phyloP scores from a whole-genome alignment of 2,113 vertebrate species.

The Paramormyrops kingsleyae region DNA sequence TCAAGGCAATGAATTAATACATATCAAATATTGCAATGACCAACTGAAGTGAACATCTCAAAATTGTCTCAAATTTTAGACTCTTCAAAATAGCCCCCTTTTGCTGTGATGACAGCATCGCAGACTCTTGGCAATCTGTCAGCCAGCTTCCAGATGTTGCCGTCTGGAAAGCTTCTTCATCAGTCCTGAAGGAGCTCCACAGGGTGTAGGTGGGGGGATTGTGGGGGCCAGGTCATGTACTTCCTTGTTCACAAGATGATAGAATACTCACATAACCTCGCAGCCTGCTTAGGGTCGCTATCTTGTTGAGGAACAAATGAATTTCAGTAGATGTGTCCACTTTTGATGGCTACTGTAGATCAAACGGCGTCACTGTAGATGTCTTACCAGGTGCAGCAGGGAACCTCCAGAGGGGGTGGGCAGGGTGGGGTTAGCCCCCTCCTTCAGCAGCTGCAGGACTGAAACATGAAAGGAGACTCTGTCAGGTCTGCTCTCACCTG shows the following conservation, averaged over 20 bases:
- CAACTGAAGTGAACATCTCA: not conserved
- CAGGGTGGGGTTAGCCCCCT: slow-evolving; percentile 71
- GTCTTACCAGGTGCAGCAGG: slow-evolving; percentile 86
- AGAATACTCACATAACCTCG: not conserved
- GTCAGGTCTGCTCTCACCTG: not conserved
- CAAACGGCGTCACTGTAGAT: not conserved
- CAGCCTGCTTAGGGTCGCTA: not conserved
- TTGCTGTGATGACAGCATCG: not conserved
- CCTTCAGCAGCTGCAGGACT: slow-evolving; percentile 83
- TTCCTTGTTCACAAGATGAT: not conserved
- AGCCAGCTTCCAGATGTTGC: not conserved
- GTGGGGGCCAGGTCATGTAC: not conserved
- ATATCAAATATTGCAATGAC: not conserved
- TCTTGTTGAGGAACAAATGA: not conserved
- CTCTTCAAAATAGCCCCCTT: not conserved
- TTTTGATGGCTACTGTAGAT: not conserved
- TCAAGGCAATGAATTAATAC: not conserved
- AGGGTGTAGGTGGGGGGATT: not conserved
- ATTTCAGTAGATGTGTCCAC: not conserved
- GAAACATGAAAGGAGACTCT: slow-evolving; percentile 55
- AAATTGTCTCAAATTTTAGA: not conserved
- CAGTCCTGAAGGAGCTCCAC: not conserved
- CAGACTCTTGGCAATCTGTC: not conserved
- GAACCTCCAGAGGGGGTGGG: slow-evolving; percentile 75
- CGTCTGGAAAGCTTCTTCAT: not conserved